Conservation (phyloP, 2,113 vertebrate species). For the Acrocephalus kingi region DNA sequence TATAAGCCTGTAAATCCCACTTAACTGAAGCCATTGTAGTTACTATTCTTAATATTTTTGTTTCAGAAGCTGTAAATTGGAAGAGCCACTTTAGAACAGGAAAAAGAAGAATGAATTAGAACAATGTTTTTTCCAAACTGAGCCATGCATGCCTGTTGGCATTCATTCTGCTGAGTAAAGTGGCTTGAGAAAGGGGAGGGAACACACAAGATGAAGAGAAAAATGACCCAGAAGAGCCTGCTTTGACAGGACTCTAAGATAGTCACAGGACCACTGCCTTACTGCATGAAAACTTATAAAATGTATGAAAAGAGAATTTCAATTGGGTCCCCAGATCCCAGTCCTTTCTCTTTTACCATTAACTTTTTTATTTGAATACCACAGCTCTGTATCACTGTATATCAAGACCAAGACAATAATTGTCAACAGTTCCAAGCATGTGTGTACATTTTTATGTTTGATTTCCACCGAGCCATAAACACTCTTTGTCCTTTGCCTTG, state of each 20-base stretch:
- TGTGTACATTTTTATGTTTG: slow-evolving; percentile 4
- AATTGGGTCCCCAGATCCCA: background rate
- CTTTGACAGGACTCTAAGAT: background rate
- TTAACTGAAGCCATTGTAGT: background rate
- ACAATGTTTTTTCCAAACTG: background rate
- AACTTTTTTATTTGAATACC: background rate
- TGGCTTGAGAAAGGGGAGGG: background rate
- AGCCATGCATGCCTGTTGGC: background rate
- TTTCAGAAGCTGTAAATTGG: background rate
- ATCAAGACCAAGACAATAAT: background rate
- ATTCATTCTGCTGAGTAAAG: background rate
- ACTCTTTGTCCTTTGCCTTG: slow-evolving; percentile 47
- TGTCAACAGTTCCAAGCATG: background rate
- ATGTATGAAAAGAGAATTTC: background rate
- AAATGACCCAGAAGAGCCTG: background rate
- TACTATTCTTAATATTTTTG: background rate
- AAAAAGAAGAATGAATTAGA: background rate
- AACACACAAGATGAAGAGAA: background rate
- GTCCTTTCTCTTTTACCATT: background rate
- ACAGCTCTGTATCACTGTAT: background rate
- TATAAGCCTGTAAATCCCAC: background rate
- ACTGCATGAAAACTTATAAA: background rate
- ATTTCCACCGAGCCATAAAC: slow-evolving; percentile 28
- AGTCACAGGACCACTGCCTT: background rate
- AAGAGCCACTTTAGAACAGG: background rate